Evolutionary conservation across 2,113 vertebrate genomes (phyloP), one percentile per base, ranked within the genome.

Genomic region (Cottus gobio): DNA sequence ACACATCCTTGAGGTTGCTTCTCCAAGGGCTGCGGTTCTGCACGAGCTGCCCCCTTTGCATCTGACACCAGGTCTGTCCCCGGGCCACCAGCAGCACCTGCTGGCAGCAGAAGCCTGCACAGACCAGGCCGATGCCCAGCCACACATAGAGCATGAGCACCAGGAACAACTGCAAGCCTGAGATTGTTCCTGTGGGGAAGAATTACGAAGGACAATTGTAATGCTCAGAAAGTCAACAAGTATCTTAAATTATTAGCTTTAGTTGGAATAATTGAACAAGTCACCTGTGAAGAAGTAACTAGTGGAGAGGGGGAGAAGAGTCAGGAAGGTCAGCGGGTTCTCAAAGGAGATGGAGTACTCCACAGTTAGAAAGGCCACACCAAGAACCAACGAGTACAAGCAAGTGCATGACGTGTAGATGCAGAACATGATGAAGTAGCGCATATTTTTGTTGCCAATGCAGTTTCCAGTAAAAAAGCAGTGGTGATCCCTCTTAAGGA

Each of bases 391-490:
- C 61, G 97, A 99, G 92, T 99, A 96, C 9, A 99, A 93, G 88
- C 98, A 99, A 67, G 95, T 96, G 71, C 97, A 95, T 0, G 97
- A 99, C 0, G 98, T 99, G 89, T 99, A 98, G 85, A 99, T 96
- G 86, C 97, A 99, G 91, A 99, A 99, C 95, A 99, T 96, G 85
- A 99, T 92, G 92, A 99, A 99, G 95, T 99, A 98, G 74, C 97
- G 96, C 97, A 99, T 97, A 94, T 99, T 99, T 67, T 94, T 96
- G 93, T 96, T 96, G 75, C 98, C 97, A 0, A 99, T 99, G 91
- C 98, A 99, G 93, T 98, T 99, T 57, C 97, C 98, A 0, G 98
- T 99, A 94, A 99, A 99, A 92, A 99, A 99, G 90, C 98, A 99
- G 91, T 99, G 98, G 84, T 99, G 98, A 87, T 99, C 98, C 85